Base-by-base conservation (phyloP, 2,888 invertebrate species). In the Isotomurus palustris region DNA sequence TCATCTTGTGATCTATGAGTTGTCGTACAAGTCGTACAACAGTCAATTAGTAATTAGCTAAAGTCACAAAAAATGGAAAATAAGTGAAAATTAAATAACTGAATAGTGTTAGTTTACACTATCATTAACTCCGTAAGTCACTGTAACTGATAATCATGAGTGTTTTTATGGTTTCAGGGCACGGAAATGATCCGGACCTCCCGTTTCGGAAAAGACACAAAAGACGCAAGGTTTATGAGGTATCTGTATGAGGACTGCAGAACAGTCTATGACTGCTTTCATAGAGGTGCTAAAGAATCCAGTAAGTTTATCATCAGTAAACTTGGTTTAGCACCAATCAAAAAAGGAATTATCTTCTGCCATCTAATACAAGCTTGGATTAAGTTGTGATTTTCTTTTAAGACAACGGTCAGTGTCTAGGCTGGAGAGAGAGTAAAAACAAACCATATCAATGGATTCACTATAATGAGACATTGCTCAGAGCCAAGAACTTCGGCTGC, bases 381-480 rank as follows among this genome's bases (percentile, higher is more conserved):
- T 25, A n/a, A n/a, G n/a, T n/a, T 43, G 5, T 53, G n/a, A 44
- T 19, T 32, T 44, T 56, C n/a, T 17, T 43, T 53, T 53, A 77
- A 88, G 88, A 91, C 80, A 90, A 91, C 80, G 91, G 91, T 49
- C 88, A 86, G 62, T 92, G 92, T 76, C 81, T 94, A 61, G 95
- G 95, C 56, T 92, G 90, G 88, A 83, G 93, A 62, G 91, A 92
- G 70, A 85, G 85, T 56, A 83, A 87, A 71, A 83, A 83, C 71
- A 88, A 88, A 76, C 89, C 91, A 21, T 95, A 91, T 78, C 84
- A 82, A 72, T 96, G 95, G 95, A 82, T 93, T 67, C 87, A 87
- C 72, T 95, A 92, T 78, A 90, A 92, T 78, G 92, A 94, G 77
- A 88, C 91, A n/a, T 80, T 94, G 63, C 80, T 91, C 59, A 81